Conservation (phyloP, 2,797 vertebrate species). For the Acanthurus leucopareius region DNA sequence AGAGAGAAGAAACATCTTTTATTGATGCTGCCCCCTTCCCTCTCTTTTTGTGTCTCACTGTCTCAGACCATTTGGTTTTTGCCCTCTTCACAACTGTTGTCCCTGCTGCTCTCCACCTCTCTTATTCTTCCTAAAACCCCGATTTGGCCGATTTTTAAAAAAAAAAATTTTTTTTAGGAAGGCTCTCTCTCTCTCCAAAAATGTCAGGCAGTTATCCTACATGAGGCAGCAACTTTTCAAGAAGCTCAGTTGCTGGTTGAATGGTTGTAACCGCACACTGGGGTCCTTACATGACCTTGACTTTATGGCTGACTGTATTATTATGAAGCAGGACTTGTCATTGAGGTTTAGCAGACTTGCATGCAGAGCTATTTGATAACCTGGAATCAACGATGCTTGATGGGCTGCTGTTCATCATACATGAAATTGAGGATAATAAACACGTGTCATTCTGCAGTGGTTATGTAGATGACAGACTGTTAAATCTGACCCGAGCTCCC, state of each 20-base stretch:
- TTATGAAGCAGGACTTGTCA: constrained; percentile 11
- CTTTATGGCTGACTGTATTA: constrained; percentile 15
- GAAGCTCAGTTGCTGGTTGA: constrained; percentile 6
- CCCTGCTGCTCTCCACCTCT: constrained; percentile 31
- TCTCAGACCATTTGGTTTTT: constrained; percentile 57
- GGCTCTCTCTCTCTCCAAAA: constrained; percentile 13
- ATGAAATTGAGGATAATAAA: constrained; percentile 41
- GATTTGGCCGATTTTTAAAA: background rate
- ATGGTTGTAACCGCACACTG: constrained; percentile 6
- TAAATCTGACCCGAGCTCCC: constrained; percentile 4
- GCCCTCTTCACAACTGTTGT: constrained; percentile 54
- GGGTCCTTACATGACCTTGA: constrained; percentile 51
- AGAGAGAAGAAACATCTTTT: constrained; percentile 73
- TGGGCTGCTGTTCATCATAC: constrained; percentile 39
- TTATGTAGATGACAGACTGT: constrained; percentile 17
- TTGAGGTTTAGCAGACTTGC: constrained; percentile 1
- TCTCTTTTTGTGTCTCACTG: constrained; percentile 19
- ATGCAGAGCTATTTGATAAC: background rate
- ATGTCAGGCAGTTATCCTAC: constrained; percentile 28
- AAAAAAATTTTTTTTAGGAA: background rate
- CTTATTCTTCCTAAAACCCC: constrained; percentile 33
- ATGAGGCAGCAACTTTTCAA: constrained; percentile 26
- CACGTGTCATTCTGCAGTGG: constrained; percentile 45
- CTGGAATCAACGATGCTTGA: constrained; percentile 10
- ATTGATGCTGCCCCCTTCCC: constrained; percentile 62